These are phyloP conservation scores for Acleris emargana DNA, from an alignment of 2,888 invertebrate species.

Conservation along the genomic window DNA sequence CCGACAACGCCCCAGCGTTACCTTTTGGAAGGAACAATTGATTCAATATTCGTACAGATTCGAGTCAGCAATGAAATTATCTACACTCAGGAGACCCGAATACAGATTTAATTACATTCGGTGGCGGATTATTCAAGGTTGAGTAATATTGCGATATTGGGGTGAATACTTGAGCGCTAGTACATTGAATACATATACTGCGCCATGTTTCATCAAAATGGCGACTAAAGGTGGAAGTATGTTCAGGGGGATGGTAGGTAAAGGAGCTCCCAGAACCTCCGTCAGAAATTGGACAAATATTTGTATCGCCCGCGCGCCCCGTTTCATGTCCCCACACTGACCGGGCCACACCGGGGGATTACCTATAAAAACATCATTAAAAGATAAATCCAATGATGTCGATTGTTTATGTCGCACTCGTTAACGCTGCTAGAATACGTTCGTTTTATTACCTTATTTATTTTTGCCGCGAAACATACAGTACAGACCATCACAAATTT, in stretches of 20 bases:
- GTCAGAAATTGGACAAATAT: conserved; percentile 43
- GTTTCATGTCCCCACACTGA: conserved; percentile 20
- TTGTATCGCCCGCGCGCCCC: conserved; percentile 41
- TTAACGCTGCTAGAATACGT: conserved; percentile 23
- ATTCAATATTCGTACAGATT: conserved; percentile 27
- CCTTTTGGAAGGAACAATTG: conserved; percentile 23
- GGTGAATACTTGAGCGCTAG: neutral
- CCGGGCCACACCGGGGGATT: neutral
- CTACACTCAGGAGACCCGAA: neutral
- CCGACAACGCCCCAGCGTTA: conserved; percentile 21
- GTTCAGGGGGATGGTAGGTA: conserved; percentile 48
- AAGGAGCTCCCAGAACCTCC: conserved; percentile 40
- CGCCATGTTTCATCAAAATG: neutral
- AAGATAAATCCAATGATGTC: conserved; percentile 16
- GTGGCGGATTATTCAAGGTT: conserved; percentile 1
- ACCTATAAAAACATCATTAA: conserved; percentile 19
- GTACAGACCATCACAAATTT: conserved; percentile 21
- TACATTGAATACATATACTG: neutral
- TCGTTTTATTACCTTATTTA: conserved; percentile 27
- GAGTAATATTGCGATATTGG: neutral
- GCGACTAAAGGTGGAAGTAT: conserved; percentile 41
- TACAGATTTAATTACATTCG: conserved; percentile 16
- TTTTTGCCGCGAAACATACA: conserved; percentile 23
- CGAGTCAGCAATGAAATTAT: conserved; percentile 21
- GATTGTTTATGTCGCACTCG: conserved; percentile 26